Evolutionary conservation across 2,888 invertebrate species (phyloP).

Genomic region (Notodonta ziczac): DNA sequence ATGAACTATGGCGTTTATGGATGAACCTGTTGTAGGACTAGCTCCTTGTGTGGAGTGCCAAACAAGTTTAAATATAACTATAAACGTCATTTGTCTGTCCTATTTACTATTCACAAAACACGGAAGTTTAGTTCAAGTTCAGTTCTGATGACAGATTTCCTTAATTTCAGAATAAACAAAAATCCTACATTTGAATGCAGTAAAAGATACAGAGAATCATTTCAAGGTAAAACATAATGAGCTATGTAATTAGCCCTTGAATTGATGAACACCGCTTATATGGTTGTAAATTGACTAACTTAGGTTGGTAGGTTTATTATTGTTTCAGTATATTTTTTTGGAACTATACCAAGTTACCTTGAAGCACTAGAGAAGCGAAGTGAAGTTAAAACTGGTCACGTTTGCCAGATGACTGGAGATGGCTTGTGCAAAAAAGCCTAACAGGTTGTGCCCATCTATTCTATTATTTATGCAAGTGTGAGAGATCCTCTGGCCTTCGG

Average conservation of each 20-base stretch:
- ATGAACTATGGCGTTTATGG: neutral
- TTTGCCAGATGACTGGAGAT: neutral
- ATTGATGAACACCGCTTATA: too few species aligned
- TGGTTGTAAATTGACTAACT: too few species aligned
- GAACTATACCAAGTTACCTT: neutral
- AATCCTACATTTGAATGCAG: constrained; percentile 3
- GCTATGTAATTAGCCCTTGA: neutral
- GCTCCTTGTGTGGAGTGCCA: neutral
- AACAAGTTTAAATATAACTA: too few species aligned
- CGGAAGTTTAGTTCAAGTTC: neutral
- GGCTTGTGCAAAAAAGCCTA: neutral
- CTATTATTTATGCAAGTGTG: constrained; percentile 4
- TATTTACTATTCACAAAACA: neutral
- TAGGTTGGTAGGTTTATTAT: neutral
- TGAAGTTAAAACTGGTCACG: neutral
- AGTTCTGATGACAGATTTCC: neutral
- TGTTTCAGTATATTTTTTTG: neutral
- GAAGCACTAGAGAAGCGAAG: neutral
- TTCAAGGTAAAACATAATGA: constrained; percentile 11
- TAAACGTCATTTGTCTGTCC: neutral
- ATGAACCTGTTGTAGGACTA: neutral
- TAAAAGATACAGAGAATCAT: constrained; percentile 12
- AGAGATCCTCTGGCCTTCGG: neutral
- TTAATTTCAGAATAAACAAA: neutral
- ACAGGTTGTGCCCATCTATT: neutral